These are phyloP conservation scores for Priocnemis perturbator DNA, from an alignment of 2,888 invertebrate species.

Conservation along the genomic window DNA sequence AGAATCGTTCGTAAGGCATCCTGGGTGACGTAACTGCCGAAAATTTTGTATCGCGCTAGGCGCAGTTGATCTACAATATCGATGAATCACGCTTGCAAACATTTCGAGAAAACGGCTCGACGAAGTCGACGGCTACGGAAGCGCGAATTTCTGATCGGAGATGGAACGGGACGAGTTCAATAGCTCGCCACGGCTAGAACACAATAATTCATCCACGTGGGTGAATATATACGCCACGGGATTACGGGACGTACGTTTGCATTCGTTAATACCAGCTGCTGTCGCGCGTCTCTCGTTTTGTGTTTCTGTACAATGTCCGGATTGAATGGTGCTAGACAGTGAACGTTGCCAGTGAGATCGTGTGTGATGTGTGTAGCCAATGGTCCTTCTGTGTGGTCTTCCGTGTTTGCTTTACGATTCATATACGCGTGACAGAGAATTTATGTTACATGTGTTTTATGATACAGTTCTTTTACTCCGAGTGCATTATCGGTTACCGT, in stretches of 20 bases:
- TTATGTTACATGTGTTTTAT: no score
- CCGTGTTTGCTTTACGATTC: not conserved
- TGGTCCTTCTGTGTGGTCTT: not conserved
- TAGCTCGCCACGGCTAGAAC: not conserved
- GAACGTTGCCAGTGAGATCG: not conserved
- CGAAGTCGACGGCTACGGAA: not conserved
- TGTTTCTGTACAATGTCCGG: not conserved
- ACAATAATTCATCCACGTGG: conserved; percentile 10
- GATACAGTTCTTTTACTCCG: no score
- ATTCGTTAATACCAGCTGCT: conserved; percentile 5
- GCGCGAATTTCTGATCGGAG: not conserved
- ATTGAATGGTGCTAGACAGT: no score
- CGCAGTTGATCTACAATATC: not conserved
- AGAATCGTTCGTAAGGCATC: no score
- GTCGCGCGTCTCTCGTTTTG: not conserved
- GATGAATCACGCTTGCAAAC: no score
- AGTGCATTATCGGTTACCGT: no score
- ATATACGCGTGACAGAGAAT: not conserved
- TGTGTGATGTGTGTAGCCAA: not conserved
- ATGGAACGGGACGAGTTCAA: not conserved
- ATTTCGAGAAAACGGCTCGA: no score
- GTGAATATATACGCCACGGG: not conserved
- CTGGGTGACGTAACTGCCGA: no score
- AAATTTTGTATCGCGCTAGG: no score
- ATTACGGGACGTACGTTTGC: conserved; percentile 1